These are phyloP conservation scores for Elmis aenea DNA, from an alignment of 2,888 invertebrate species.

Conservation along the genomic window DNA sequence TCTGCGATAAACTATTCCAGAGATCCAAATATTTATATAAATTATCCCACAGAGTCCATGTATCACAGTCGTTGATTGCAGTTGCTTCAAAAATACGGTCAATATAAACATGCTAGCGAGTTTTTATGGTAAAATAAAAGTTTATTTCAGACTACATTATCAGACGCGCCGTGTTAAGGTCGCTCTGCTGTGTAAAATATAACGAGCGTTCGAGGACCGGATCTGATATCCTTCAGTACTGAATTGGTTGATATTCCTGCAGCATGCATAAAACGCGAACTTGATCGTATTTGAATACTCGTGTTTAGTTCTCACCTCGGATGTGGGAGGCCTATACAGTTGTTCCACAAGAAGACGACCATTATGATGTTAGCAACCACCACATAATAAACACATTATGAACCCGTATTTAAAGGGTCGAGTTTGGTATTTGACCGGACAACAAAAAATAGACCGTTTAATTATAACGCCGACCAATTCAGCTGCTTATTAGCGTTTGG, in stretches of 20 bases:
- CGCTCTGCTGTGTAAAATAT: constrained; percentile 22
- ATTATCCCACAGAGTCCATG: constrained; percentile 5
- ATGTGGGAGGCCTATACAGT: constrained; percentile 33
- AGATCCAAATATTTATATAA: constrained; percentile 15
- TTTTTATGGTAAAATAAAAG: constrained; percentile 35
- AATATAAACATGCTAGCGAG: constrained; percentile 26
- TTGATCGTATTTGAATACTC: constrained; percentile 28
- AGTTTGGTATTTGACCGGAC: too few relatives aligned
- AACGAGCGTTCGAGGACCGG: constrained; percentile 3
- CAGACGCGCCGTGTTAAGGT: constrained; percentile 31
- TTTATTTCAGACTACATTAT: constrained; percentile 34
- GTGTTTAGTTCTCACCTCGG: constrained; percentile 29
- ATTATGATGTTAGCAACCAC: too few relatives aligned
- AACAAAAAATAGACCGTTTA: too few relatives aligned
- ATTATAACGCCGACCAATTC: too few relatives aligned
- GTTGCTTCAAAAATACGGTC: constrained; percentile 19
- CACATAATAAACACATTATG: too few relatives aligned
- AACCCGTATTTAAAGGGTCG: too few relatives aligned
- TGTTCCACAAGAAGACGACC: constrained; percentile 28
- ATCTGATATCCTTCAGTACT: too few relatives aligned
- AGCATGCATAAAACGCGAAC: constrained; percentile 27
- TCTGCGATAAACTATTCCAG: constrained; percentile 1
- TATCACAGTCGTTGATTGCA: constrained; percentile 8
- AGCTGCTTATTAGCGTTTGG: too few relatives aligned
- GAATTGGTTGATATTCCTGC: constrained; percentile 7